These are phyloP conservation scores for Arothron firmamentum DNA, from an alignment of 2,113 vertebrate species.

Conservation along the genomic window DNA sequence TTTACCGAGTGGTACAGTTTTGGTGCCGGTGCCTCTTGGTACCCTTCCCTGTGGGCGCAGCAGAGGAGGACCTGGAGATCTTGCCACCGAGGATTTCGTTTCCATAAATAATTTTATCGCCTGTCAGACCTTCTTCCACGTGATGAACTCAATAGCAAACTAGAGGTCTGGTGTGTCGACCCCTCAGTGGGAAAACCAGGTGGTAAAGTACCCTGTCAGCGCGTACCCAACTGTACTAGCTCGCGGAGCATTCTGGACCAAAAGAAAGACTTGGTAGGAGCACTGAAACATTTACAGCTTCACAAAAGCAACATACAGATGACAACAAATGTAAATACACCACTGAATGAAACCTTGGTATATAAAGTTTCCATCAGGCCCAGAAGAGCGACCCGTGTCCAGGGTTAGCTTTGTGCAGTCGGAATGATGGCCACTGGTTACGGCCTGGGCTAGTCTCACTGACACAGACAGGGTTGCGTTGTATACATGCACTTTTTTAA, in stretches of 20 bases:
- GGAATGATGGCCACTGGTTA: constrained; percentile 47
- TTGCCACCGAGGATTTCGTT: too few relatives aligned
- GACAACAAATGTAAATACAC: constrained; percentile 61
- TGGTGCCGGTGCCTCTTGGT: too few relatives aligned
- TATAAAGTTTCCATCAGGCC: constrained; percentile 39
- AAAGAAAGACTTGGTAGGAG: constrained; percentile 49
- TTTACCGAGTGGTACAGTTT: too few relatives aligned
- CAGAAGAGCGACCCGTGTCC: constrained; percentile 35
- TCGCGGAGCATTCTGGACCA: not conserved
- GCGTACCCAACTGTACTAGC: too few relatives aligned
- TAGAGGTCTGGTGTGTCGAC: constrained; percentile 48
- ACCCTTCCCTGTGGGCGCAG: too few relatives aligned
- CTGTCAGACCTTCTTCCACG: too few relatives aligned
- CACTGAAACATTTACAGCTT: constrained; percentile 66
- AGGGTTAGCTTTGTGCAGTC: constrained; percentile 40
- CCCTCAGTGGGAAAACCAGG: constrained; percentile 48
- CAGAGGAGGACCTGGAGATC: too few relatives aligned
- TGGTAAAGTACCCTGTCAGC: constrained; percentile 38
- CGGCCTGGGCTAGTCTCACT: constrained; percentile 9
- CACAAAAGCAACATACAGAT: constrained; percentile 62
- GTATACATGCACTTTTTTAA: constrained; percentile 69
- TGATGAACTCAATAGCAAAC: too few relatives aligned
- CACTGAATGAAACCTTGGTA: constrained; percentile 53
- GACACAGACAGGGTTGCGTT: constrained; percentile 61
- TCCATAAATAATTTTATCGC: too few relatives aligned